These are phyloP conservation scores for Ophraella communa DNA, from an alignment of 2,888 invertebrate species.

Conservation along the genomic window DNA sequence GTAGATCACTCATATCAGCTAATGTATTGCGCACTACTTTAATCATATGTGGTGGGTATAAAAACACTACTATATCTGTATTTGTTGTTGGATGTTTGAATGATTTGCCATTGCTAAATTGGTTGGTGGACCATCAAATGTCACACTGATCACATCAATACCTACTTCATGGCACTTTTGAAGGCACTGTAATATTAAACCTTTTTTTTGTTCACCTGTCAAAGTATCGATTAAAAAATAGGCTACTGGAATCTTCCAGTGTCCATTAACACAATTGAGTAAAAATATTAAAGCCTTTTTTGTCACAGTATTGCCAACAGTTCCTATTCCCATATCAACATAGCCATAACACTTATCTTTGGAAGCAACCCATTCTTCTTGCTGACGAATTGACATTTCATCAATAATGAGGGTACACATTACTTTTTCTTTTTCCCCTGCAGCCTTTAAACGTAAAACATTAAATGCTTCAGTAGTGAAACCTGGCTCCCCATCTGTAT, in stretches of 20 bases:
- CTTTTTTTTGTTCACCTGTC: neutral
- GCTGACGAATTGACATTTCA: neutral
- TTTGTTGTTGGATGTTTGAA: slow-evolving; percentile 14
- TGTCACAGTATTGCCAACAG: no score
- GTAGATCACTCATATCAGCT: neutral
- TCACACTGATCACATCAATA: slow-evolving; percentile 3
- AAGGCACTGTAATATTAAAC: neutral
- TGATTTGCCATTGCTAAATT: neutral
- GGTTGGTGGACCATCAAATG: neutral
- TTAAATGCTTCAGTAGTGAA: no score
- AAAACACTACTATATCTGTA: neutral
- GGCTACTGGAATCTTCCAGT: neutral
- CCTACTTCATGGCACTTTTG: slow-evolving; percentile 3
- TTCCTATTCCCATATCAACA: no score
- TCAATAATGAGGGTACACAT: neutral
- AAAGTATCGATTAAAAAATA: no score
- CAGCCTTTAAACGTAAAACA: neutral
- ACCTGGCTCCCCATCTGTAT: no score
- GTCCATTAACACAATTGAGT: neutral
- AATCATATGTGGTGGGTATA: no score
- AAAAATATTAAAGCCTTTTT: neutral
- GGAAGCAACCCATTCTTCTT: no score
- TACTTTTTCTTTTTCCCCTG: neutral
- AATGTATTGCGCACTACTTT: neutral
- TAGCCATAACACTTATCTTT: no score